A percentile compares a stretch with the other conserved stretches of the same genome.
Conservation (phyloP, 2,113 vertebrate genomes). For the Etheostoma spectabile region DNA sequence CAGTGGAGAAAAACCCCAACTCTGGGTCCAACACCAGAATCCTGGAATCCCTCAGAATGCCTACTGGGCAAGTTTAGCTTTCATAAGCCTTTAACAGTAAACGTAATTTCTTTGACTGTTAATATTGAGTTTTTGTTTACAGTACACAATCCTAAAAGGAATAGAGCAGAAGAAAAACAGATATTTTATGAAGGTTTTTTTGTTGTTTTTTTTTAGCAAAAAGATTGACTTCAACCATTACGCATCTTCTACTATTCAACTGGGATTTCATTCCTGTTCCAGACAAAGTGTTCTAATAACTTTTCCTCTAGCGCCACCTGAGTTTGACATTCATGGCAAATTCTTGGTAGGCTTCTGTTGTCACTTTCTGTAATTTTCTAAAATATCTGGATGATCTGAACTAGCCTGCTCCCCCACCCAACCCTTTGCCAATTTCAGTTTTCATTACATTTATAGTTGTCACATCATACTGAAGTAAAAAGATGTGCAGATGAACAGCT, state of each 20-base stretch:
- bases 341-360: not conserved
- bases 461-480: too few species aligned
- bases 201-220: not conserved
- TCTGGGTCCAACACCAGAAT: slow-evolving; percentile 87
- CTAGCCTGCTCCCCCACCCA: not conserved
- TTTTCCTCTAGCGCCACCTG: too few species aligned
- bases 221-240: not conserved
- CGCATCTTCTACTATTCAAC: not conserved
- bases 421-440: not conserved
- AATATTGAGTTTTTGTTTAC: not conserved
- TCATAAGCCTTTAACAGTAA: not conserved
- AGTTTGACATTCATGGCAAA: too few species aligned
- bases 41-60: slow-evolving; percentile 93
- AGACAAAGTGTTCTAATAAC: too few species aligned
- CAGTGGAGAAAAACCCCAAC: slow-evolving; percentile 85
- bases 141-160: too few species aligned
- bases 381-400: not conserved
- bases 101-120: too few species aligned
- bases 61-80: slow-evolving; percentile 84
- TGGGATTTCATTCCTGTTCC: too few species aligned
- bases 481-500: not conserved
- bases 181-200: not conserved
- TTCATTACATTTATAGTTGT: too few species aligned
- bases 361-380: not conserved
- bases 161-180: not conserved